Conservation (phyloP, 2,888 invertebrate genomes). For the Orthosia cruda region DNA sequence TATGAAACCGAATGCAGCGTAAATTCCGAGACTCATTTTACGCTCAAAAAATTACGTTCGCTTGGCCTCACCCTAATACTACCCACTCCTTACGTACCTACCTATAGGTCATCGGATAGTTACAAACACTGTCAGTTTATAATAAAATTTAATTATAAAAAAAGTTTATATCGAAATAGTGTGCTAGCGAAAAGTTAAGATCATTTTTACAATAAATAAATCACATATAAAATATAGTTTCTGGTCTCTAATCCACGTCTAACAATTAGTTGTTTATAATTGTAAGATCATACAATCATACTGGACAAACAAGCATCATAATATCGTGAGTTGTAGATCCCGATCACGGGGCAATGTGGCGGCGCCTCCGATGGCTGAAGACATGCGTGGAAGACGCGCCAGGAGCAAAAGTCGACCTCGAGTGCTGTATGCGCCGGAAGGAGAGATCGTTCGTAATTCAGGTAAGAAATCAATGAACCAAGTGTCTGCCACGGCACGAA, state of each 20-base stretch:
- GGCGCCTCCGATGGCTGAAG: slow-evolving; percentile 84
- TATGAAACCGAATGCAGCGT: no score
- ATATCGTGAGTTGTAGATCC: slow-evolving; percentile 75
- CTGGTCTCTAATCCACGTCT: neutral
- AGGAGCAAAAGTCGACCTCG: slow-evolving; percentile 97
- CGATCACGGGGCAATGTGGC: slow-evolving; percentile 87
- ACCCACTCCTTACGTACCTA: neutral
- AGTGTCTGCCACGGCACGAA: no score
- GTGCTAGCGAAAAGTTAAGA: no score
- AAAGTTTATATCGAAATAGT: no score
- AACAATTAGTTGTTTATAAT: neutral
- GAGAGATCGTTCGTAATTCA: slow-evolving; percentile 95
- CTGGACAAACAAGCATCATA: slow-evolving; percentile 5
- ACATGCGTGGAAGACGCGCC: slow-evolving; percentile 91
- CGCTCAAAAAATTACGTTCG: no score
- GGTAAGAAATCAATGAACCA: slow-evolving; percentile 80
- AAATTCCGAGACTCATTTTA: no score
- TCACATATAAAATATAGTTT: neutral
- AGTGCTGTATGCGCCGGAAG: slow-evolving; percentile 96
- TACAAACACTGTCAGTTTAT: neutral
- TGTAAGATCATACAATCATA: neutral
- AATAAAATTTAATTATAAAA: no score
- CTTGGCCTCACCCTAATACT: neutral
- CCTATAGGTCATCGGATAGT: neutral
- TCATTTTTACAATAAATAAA: neutral